Percentiles rank a stretch among this genome's conserved stretches.
These are phyloP conservation scores for Dermolepida albohirtum DNA, from an alignment of 2,888 invertebrate genomes.

Conservation along the genomic window DNA sequence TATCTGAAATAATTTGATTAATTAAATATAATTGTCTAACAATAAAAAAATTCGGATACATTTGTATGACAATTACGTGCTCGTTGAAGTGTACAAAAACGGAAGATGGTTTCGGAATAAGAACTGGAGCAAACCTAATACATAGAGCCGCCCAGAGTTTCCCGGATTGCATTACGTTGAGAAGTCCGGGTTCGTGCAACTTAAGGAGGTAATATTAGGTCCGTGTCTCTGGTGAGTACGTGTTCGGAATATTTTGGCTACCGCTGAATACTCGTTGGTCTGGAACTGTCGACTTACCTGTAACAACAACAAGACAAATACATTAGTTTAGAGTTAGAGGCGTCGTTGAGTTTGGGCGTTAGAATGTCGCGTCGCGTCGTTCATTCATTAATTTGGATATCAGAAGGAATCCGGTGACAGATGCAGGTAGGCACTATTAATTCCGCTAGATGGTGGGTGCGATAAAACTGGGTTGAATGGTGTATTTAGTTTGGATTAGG, in stretches of 20 bases:
- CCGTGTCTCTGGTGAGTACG: slow-evolving; percentile 42
- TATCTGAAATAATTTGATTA: no score
- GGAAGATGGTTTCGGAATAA: no score
- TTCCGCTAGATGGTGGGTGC: slow-evolving; percentile 13
- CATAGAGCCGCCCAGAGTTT: no score
- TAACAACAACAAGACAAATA: slow-evolving; percentile 53
- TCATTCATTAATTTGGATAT: slow-evolving; percentile 10
- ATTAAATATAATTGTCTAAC: no score
- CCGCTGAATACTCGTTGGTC: no score
- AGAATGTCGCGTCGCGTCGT: background rate
- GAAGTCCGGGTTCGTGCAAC: background rate
- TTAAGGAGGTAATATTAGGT: slow-evolving; percentile 44
- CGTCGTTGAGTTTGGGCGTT: background rate
- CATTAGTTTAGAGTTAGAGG: slow-evolving; percentile 49
- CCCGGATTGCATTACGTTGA: slow-evolving; percentile 25
- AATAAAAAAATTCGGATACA: no score
- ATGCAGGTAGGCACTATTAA: slow-evolving; percentile 22
- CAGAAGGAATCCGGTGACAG: slow-evolving; percentile 23
- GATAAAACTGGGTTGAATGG: slow-evolving; percentile 3
- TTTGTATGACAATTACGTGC: no score
- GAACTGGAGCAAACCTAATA: no score
- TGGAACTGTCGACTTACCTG: slow-evolving; percentile 50
- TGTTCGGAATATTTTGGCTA: slow-evolving; percentile 11
- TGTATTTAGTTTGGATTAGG: no score
- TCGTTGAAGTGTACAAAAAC: no score